A percentile compares a stretch with the other conserved stretches of the same genome.
Conservation (phyloP, 2,113 vertebrate genomes). For the Neodon shergylaensis region DNA sequence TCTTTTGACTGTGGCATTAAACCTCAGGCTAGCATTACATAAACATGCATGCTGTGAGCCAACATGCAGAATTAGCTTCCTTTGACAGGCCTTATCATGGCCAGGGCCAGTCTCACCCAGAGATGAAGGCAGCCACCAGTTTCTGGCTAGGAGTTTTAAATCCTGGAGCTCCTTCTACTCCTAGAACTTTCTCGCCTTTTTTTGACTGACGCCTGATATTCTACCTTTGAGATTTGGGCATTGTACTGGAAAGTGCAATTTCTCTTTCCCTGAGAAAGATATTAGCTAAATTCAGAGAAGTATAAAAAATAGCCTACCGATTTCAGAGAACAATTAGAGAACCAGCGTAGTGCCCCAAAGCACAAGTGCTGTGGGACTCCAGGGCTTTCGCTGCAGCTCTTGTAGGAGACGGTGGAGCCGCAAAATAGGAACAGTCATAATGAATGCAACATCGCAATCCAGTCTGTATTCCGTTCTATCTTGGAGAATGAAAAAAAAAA, state of each 20-base stretch:
- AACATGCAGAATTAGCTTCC: slow-evolving; percentile 57
- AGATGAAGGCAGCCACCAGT: slow-evolving; percentile 15
- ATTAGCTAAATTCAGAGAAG: slow-evolving; percentile 28
- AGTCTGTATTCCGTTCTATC: slow-evolving; percentile 7
- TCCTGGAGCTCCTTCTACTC: slow-evolving; percentile 29
- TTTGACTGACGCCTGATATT: slow-evolving; percentile 54
- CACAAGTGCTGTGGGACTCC: background rate
- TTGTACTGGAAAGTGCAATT: slow-evolving; percentile 42
- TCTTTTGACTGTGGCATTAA: slow-evolving; percentile 67
- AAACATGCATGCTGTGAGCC: slow-evolving; percentile 47
- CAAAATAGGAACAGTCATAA: background rate
- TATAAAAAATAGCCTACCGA: background rate
- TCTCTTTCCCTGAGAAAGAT: slow-evolving; percentile 30
- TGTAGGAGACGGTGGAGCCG: background rate
- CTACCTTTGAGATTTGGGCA: slow-evolving; percentile 47
- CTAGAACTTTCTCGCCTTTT: slow-evolving; percentile 48
- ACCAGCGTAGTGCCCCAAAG: background rate
- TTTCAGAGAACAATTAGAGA: slow-evolving; percentile 35
- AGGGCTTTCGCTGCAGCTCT: background rate
- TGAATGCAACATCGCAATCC: background rate
- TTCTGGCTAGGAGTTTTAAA: slow-evolving; percentile 32
- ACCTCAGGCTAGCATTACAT: slow-evolving; percentile 59
- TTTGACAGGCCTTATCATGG: slow-evolving; percentile 51
- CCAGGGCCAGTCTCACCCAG: background rate
- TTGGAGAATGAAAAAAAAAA: slow-evolving; percentile 22